A percentile compares a stretch with the other conserved stretches of the same genome.
phyloP scores from a whole-genome alignment of 2,888 invertebrate genomes.

The Nipponacmea schrenckii region DNA sequence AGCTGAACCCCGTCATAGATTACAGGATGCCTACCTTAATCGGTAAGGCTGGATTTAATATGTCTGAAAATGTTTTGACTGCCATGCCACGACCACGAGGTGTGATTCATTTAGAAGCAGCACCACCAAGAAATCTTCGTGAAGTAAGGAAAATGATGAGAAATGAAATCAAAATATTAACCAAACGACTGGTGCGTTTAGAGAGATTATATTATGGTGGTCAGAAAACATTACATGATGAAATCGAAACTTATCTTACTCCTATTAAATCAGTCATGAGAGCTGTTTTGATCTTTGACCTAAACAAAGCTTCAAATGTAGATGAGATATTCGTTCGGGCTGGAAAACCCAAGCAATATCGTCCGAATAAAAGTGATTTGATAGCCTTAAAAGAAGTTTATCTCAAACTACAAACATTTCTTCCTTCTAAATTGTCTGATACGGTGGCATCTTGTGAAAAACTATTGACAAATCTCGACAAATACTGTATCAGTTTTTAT shows the following conservation, averaged over 20 bases:
- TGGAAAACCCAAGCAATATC: slow-evolving; percentile 44
- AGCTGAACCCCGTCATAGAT: slow-evolving; percentile 54
- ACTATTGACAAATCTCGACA: slow-evolving; percentile 43
- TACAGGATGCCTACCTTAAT: slow-evolving; percentile 57
- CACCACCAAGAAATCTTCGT: slow-evolving; percentile 46
- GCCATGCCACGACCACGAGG: slow-evolving; percentile 27
- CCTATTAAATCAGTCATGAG: slow-evolving; percentile 49
- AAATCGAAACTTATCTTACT: slow-evolving; percentile 42
- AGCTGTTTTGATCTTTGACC: slow-evolving; percentile 43
- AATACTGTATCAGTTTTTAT: slow-evolving; percentile 62
- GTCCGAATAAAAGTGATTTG: slow-evolving; percentile 35
- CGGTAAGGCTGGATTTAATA: slow-evolving; percentile 43
- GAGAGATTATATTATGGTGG: slow-evolving; percentile 56
- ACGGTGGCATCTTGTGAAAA: slow-evolving; percentile 41
- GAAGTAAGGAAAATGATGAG: slow-evolving; percentile 43
- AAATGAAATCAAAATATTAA: slow-evolving; percentile 41
- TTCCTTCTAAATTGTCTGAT: slow-evolving; percentile 48
- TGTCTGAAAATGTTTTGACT: slow-evolving; percentile 37
- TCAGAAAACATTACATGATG: slow-evolving; percentile 42
- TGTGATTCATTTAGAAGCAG: slow-evolving; percentile 35
- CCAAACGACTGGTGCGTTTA: slow-evolving; percentile 42
- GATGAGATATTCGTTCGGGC: slow-evolving; percentile 49
- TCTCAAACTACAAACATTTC: slow-evolving; percentile 47
- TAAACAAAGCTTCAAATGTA: slow-evolving; percentile 44
- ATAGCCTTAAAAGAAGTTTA: slow-evolving; percentile 48